A percentile compares a stretch with the other conserved stretches of the same genome.
These are phyloP conservation scores for Petrolisthes cinctipes DNA, from an alignment of 2,888 invertebrate genomes.

Conservation along the genomic window DNA sequence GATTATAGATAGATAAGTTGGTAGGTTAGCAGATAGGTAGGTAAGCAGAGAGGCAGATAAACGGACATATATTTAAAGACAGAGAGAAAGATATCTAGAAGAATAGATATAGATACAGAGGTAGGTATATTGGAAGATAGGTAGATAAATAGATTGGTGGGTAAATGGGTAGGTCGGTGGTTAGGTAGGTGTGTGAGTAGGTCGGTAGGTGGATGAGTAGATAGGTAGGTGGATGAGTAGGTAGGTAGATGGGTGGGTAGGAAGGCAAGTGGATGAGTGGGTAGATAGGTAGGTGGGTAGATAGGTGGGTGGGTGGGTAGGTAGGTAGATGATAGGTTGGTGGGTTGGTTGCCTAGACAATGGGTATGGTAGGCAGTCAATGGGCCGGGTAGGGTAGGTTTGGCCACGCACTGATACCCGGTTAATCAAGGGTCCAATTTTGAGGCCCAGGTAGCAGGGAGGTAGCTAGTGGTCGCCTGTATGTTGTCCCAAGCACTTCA, in stretches of 20 bases:
- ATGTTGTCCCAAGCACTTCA: neutral
- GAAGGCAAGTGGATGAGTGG: neutral
- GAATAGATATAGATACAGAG: neutral
- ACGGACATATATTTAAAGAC: neutral
- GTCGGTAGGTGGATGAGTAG: neutral
- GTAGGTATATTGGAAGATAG: neutral
- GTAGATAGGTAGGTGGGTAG: neutral
- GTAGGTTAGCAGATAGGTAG: neutral
- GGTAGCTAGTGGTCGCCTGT: neutral
- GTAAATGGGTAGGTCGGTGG: neutral
- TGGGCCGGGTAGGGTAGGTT: neutral
- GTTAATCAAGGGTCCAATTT: slow-evolving; percentile 15
- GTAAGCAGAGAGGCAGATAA: neutral
- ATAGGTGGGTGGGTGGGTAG: neutral
- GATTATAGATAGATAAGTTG: neutral
- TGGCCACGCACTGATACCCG: slow-evolving; percentile 17
- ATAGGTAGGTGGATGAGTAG: neutral
- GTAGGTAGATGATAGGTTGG: neutral
- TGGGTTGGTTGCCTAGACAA: neutral
- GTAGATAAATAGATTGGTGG: neutral
- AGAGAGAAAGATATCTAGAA: neutral
- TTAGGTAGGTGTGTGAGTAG: neutral
- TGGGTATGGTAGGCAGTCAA: neutral
- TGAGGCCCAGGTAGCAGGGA: slow-evolving; percentile 16
- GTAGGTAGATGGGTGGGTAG: neutral